Evolutionary conservation across 2,888 invertebrate genomes (phyloP), one percentile per base, ranked within the genome.

Genomic region (Polydrusus cervinus): DNA sequence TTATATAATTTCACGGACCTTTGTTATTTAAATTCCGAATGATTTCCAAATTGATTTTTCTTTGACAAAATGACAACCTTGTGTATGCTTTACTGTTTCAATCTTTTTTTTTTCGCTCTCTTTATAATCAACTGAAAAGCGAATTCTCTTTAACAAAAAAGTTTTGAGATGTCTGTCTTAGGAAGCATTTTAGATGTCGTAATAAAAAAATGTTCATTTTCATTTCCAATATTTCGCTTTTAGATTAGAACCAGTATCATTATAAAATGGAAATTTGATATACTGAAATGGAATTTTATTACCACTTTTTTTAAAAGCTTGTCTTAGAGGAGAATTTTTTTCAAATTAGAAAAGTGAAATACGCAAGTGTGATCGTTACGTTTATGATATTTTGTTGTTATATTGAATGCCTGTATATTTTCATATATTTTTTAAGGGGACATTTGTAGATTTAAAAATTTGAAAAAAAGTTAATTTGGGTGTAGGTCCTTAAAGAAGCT

Each of bases 11-110:
- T 83, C 79, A 79, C 79, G 79, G 77, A 71, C 76, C 82, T 84
- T 84, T 83, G 83, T 83, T 82, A 84, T 84, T 84, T 81, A 83
- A 84, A 84, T 84, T 83, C 78, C 47, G 78, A 81, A 73, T 78
- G 71, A 79, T 78, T 76, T 68, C 70, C 55, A 74, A 79, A 78
- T 77, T 76, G 77, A 74, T 74, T 77, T 78, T 79, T 74, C 77
- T 74, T 78, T 78, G 68, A 40, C 60, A 34, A 61, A 61, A 70
- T 60, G 70, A 62, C 61, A 68, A 57, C 43, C 18, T 55, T 43
- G 66, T 40, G 53, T 53, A 13, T 66, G 13, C 66, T 40, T 51
- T 53, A 38, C 57, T 57, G 67, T 68, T 57, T 68, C 67, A 57
- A 68, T 68, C n/a, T 55, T n/a, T 47, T 47, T n/a, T 47, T 47